Evolutionary conservation across 2,888 invertebrate genomes (phyloP), one percentile per base, ranked within the genome.

Genomic region (Griposia aprilina): DNA sequence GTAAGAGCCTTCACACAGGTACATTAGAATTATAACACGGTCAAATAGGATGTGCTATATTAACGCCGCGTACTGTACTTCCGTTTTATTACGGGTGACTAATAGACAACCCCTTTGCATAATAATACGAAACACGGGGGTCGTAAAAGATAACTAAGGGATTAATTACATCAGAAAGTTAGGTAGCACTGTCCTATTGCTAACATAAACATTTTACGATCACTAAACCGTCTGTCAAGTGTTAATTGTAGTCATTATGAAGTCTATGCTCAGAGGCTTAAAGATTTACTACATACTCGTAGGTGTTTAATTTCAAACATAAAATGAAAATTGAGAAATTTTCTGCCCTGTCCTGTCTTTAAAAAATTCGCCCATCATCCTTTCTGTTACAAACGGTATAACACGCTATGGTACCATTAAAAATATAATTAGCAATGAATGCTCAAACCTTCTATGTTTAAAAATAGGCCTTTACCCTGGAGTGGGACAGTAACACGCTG

Each of bases 61-160:
- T 68, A 79, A 57, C 79, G 55, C 6, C 48, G 13, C 36, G 23
- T 57, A 57, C 36, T 48, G 57, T 36, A 36, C 17, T 75, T 55
- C 17, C 15, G 55, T 20, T 62, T 75, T 63, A 78, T 57, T 78
- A 81, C 66, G 66, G 52, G 78, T 82, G 66, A 76, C 52, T 80
- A 78, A 83, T 48, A 67, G 36, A 13, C 57, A 4, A 59, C 15
- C 83, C 78, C 55, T 67, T 82, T 36, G 59, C 59, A 77, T 65
- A 82, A 52, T 79, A 82, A 65, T 57, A 68, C 41, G 26, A 45
- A 50, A 45, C 68, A 30, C 62, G 50, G 30, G 15, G 2, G 6
- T 79, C 80, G 83, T 80, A 65, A 83, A 80, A 52, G 79, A 59
- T 78, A 83, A 69, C 45, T 83, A 65, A 69, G 59, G 80, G 80